Base-by-base conservation (phyloP, 2,113 vertebrate species). In the Climacteris rufus region DNA sequence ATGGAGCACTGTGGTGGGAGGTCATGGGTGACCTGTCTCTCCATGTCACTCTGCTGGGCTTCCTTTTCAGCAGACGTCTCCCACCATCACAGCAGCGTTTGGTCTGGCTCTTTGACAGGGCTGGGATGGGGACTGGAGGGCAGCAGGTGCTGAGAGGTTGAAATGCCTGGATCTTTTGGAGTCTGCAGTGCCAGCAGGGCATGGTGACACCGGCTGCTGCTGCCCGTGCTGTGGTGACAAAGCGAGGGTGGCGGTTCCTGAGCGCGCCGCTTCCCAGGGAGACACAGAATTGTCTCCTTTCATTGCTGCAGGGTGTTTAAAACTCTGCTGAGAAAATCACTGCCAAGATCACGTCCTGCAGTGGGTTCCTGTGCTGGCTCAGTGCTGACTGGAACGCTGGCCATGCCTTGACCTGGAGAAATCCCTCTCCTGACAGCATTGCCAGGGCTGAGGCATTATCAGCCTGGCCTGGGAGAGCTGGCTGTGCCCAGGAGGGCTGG, bases 151-250 rank as follows among this genome's bases (percentile, higher is more conserved):
- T 0, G 2, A 35, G 75, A 40, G 35, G n/a, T 30, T 42, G 49
- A 35, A 54, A 25, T 17, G 11, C 24, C 49, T 63, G 64, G 35
- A 17, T 83, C 31, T 63, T 49, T 7, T 27, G 23, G 63, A 42
- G 49, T 20, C 25, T 68, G 49, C 47, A 3, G 15, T 63, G 63
- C 8, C 35, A 50, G 68, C 70, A 33, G 63, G 61, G 63, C 56
- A 13, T 14, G n/a, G 28, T 6, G 78, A 23, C 65, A 13, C 13
- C 10, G 1, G 40, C 69, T 31, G 30, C 87, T 54, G 65, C 66
- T 0, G 0, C 2, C 4, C 0, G 4, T 21, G 4, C 24, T 3
- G 0, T 5, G 11, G 42, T 7, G 1, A 21, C 0, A 4, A 25
- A 59, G 15, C 31, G 6, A 11, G 45, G 27, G 52, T 17, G 6